Percentiles rank a stretch among this genome's conserved stretches.
phyloP scores from a whole-genome alignment of 2,888 invertebrate species.

The Sialis fuliginosa region DNA sequence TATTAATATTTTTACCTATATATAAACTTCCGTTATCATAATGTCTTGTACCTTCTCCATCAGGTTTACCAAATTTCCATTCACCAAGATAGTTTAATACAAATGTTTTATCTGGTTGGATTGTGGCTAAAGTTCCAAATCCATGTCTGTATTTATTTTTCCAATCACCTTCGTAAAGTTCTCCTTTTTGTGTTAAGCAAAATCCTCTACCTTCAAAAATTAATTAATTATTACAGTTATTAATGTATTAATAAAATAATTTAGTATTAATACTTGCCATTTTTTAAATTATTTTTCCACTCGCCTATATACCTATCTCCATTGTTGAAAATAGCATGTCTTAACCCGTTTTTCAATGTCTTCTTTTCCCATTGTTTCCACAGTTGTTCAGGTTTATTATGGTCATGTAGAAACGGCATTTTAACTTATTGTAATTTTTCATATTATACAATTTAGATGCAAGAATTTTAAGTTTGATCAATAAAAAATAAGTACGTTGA shows the following conservation, averaged over 20 bases:
- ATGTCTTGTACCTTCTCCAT: constrained; percentile 37
- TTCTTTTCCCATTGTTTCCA: constrained; percentile 25
- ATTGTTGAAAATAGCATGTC: constrained; percentile 35
- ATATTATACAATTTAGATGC: too few species aligned
- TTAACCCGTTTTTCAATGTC: constrained; percentile 34
- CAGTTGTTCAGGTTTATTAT: constrained; percentile 12
- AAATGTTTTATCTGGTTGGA: constrained; percentile 25
- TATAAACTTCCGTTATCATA: constrained; percentile 38
- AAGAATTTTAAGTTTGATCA: too few species aligned
- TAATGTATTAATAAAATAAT: neutral
- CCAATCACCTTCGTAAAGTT: constrained; percentile 47
- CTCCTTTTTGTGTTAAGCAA: constrained; percentile 26
- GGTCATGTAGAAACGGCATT: constrained; percentile 18
- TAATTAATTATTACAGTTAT: neutral
- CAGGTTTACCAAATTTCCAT: constrained; percentile 36
- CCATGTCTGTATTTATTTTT: constrained; percentile 34
- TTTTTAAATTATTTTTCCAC: constrained; percentile 34
- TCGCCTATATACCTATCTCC: constrained; percentile 39
- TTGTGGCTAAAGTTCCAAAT: constrained; percentile 32
- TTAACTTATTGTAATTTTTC: neutral
- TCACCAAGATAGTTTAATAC: constrained; percentile 35
- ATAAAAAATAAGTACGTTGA: too few species aligned
- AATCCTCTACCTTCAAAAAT: constrained; percentile 29
- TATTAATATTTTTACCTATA: constrained; percentile 24
- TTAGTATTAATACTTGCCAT: constrained; percentile 16